phyloP scores from a whole-genome alignment of 1,140 invertebrate species.

The Teleogryllus occipitalis region DNA sequence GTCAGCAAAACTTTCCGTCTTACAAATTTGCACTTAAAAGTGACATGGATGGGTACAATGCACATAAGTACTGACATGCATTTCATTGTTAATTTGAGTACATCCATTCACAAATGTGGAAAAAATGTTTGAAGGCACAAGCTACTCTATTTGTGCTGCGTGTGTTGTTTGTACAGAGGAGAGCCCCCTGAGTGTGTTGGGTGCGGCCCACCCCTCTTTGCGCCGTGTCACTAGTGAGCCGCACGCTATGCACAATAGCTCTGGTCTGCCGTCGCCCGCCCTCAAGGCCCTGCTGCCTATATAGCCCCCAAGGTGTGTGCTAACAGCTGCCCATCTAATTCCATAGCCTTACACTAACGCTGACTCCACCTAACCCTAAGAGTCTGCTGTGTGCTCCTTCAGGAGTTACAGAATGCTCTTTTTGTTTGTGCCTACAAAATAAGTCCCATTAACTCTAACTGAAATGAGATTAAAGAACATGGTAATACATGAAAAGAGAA shows the following conservation, averaged over 20 bases:
- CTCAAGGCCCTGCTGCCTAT: neutral
- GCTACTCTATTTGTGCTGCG: neutral
- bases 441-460: too few species aligned
- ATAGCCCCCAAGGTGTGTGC: neutral
- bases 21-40: too few species aligned
- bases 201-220: neutral
- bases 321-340: constrained; percentile 1
- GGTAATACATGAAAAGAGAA: too few species aligned
- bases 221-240: neutral
- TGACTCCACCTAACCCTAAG: neutral
- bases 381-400: neutral
- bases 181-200: neutral
- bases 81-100: too few species aligned
- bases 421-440: too few species aligned
- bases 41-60: too few species aligned
- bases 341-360: neutral
- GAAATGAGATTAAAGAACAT: too few species aligned
- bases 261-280: neutral
- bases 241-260: neutral
- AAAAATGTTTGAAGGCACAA: neutral
- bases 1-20: too few species aligned
- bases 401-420: too few species aligned
- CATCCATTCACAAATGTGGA: too few species aligned
- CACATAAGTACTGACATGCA: too few species aligned
- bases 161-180: neutral